These are phyloP conservation scores for Hoplodrina ambigua DNA, from an alignment of 2,888 invertebrate genomes.

Conservation along the genomic window DNA sequence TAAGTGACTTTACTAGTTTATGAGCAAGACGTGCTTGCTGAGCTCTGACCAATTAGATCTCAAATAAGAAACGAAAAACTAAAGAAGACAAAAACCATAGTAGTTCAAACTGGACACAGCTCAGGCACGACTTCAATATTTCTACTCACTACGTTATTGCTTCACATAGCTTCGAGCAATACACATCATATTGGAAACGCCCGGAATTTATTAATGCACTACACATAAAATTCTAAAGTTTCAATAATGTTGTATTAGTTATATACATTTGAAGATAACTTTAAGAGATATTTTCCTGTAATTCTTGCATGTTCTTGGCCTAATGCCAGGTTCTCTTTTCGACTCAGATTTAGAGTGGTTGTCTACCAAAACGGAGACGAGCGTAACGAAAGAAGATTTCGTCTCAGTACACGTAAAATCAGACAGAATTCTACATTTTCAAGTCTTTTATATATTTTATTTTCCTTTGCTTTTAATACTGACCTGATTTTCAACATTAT, in stretches of 20 bases:
- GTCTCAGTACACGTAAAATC: conserved; percentile 24
- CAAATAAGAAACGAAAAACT: not conserved
- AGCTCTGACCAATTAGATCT: not conserved
- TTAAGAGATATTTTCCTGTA: conserved; percentile 40
- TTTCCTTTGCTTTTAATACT: not conserved
- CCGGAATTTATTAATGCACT: conserved; percentile 50
- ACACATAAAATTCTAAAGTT: conserved; percentile 34
- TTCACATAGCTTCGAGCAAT: conserved; percentile 48
- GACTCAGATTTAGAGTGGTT: conserved; percentile 44
- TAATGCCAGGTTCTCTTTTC: conserved; percentile 42
- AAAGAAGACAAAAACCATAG: conserved; percentile 1
- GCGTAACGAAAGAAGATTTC: conserved; percentile 44
- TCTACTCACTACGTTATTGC: conserved; percentile 36
- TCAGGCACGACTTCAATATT: conserved; percentile 52
- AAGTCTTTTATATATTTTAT: conserved; percentile 8
- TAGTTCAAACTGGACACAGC: conserved; percentile 3
- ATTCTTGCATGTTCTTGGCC: conserved; percentile 42
- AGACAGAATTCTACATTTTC: conserved; percentile 23
- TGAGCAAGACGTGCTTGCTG: not conserved
- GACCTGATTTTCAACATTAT: conserved; percentile 11
- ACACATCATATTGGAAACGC: conserved; percentile 54
- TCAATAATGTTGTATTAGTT: conserved; percentile 23
- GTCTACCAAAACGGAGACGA: conserved; percentile 48
- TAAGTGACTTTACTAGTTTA: too few species aligned
- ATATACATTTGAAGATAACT: conserved; percentile 32